Evolutionary conservation across 30 jellyfish, hydroid and myxozoan species (phyloP).

Genomic region (Pelagia noctiluca): DNA sequence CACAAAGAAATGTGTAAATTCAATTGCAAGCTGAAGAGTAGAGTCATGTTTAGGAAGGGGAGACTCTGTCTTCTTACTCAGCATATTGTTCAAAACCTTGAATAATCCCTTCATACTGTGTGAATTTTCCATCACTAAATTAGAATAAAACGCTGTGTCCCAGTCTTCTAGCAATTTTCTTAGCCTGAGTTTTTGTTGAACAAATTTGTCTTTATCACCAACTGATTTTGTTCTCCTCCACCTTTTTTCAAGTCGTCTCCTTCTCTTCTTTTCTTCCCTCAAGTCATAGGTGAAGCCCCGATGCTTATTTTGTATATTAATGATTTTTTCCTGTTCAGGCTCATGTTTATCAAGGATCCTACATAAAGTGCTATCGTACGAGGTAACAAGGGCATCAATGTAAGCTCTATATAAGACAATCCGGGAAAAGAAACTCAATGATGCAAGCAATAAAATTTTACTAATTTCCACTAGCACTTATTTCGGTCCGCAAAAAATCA

Average conservation of each 20-base stretch:
- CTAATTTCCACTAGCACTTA: too few species aligned
- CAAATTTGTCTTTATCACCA: slow-evolving; percentile 34
- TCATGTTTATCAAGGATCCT: slow-evolving; percentile 17
- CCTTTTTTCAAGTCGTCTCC: slow-evolving; percentile 35
- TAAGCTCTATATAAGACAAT: too few species aligned
- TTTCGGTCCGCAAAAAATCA: too few species aligned
- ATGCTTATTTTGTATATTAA: background rate
- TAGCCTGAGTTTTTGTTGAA: slow-evolving; percentile 24
- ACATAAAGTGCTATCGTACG: slow-evolving; percentile 20
- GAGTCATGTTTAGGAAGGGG: slow-evolving; percentile 30
- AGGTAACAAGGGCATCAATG: slow-evolving; percentile 28
- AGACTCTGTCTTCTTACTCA: slow-evolving; percentile 2
- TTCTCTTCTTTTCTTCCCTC: slow-evolving; percentile 8
- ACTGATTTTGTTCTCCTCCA: slow-evolving; percentile 50
- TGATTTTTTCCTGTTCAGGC: slow-evolving; percentile 17
- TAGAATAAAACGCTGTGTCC: background rate
- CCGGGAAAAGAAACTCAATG: too few species aligned
- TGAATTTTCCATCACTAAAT: slow-evolving; percentile 28
- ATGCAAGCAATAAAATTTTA: too few species aligned
- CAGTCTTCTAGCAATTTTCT: slow-evolving; percentile 13
- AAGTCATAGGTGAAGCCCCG: slow-evolving; percentile 11
- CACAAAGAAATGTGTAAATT: background rate
- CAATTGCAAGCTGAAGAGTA: slow-evolving; percentile 24
- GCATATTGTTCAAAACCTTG: slow-evolving; percentile 29
- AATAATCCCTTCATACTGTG: slow-evolving; percentile 7